Evolutionary conservation across 1,140 invertebrate genomes (phyloP), one percentile per base, ranked within the genome.

Genomic region (Maniola jurtina): DNA sequence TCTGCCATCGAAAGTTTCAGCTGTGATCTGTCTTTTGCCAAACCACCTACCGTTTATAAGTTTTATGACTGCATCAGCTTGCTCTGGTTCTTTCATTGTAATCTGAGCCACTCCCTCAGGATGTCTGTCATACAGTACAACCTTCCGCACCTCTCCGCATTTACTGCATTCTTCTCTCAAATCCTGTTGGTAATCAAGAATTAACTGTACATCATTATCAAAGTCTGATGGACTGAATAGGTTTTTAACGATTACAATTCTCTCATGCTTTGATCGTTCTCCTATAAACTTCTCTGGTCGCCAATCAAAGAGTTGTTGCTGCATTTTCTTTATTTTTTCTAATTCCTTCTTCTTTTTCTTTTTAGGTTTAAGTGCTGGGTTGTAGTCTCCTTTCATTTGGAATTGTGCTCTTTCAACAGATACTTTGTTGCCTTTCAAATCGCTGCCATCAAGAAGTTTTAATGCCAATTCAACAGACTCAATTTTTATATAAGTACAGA

Each of bases 281-380:
- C 96, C 96, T 34, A 94, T 89, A 76, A 96, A 92, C 86, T 97
- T 97, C 68, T 99, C 98, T 4, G 98, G 98, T 75, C 96, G 92
- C 99, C 99, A 99, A 84, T 98, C 97, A 83, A 99, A 98, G 40
- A 99, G 89, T 94, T 98, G 99, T 83, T 99, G 95, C 77, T 99
- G 97, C 86, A 96, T 95, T 89, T 98, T 98, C 89, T 97, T 97
- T 62, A 98, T 85, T 82, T 97, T 98, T 66, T 98, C 95, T 72
- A 97, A 95, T 55, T 97, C 96, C 88, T 97, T 97, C 79, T 95
- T 95, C 83, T 95, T 96, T 80, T 96, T 98, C 82, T 96, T 96
- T 83, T 97, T 98, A 3, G 97, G 98, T 87, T 99, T 99, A 45
- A 98, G 93, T 0, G 93, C 93, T 9, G 99, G 98, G 93, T 99